Conservation (phyloP, 1,140 invertebrate genomes). For the Magallana gigas region DNA sequence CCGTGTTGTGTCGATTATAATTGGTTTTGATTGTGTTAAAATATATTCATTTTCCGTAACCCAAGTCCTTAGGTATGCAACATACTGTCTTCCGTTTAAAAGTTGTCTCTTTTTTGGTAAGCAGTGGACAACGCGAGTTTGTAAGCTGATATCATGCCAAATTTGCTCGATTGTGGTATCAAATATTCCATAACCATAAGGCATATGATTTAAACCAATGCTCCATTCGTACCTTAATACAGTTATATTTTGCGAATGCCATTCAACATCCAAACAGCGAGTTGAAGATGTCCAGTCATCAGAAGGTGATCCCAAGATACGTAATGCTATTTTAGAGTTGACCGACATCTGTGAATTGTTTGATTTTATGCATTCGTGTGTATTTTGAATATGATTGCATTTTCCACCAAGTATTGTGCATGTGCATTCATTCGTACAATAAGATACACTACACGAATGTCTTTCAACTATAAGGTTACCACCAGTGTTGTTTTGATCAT, state of each 20-base stretch:
- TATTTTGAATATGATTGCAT: constrained; percentile 38
- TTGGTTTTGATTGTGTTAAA: constrained; percentile 51
- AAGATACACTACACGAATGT: constrained; percentile 60
- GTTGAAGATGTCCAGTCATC: constrained; percentile 50
- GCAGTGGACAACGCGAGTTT: constrained; percentile 58
- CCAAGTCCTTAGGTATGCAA: constrained; percentile 63
- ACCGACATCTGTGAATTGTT: not conserved
- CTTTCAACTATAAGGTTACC: constrained; percentile 51
- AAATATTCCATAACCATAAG: constrained; percentile 58
- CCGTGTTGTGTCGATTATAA: constrained; percentile 56
- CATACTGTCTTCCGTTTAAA: constrained; percentile 48
- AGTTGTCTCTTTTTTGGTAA: constrained; percentile 48
- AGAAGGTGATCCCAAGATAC: not conserved
- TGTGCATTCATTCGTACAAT: constrained; percentile 65
- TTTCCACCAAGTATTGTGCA: constrained; percentile 60
- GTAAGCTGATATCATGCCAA: constrained; percentile 62
- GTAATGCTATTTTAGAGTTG: constrained; percentile 13
- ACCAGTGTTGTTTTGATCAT: not conserved
- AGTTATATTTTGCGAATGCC: constrained; percentile 25
- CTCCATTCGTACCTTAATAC: constrained; percentile 63
- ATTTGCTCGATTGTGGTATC: constrained; percentile 46
- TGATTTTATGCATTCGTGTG: not conserved
- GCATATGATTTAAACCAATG: constrained; percentile 51
- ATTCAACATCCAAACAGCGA: constrained; percentile 56
- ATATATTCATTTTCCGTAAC: constrained; percentile 36